These are phyloP conservation scores for Caenorhabditis sp. DNA, from an alignment of 2,888 invertebrate species.

Conservation along the genomic window DNA sequence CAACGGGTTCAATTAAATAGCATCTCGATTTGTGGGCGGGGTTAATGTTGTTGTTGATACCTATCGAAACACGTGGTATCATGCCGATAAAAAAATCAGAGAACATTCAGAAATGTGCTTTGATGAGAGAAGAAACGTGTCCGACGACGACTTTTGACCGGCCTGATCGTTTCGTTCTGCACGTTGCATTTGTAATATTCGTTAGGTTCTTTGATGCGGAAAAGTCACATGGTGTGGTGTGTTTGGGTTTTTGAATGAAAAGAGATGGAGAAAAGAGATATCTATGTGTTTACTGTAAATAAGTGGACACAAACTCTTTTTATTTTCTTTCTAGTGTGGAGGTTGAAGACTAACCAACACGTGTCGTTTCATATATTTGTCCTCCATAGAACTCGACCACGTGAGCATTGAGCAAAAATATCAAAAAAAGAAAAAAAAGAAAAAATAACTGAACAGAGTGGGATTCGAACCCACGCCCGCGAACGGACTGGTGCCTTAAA, in stretches of 20 bases:
- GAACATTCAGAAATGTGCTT: neutral
- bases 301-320: too few species aligned
- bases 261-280: too few species aligned
- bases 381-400: too few species aligned
- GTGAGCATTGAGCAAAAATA: too few species aligned
- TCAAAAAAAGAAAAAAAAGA: too few species aligned
- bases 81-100: neutral
- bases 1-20: neutral
- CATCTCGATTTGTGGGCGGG: neutral
- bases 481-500: constrained; percentile 73
- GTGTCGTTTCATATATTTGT: too few species aligned
- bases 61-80: neutral
- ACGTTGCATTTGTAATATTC: neutral
- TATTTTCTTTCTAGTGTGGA: too few species aligned
- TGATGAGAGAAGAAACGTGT: neutral
- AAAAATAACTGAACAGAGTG: constrained; percentile 73
- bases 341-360: too few species aligned
- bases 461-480: constrained; percentile 87
- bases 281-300: too few species aligned
- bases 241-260: too few species aligned
- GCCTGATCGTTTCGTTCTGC: neutral
- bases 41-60: neutral
- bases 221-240: too few species aligned
- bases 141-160: neutral
- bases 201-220: too few species aligned